These are phyloP conservation scores for Gambusia holbrooki DNA, from an alignment of 2,113 vertebrate genomes.

Conservation along the genomic window DNA sequence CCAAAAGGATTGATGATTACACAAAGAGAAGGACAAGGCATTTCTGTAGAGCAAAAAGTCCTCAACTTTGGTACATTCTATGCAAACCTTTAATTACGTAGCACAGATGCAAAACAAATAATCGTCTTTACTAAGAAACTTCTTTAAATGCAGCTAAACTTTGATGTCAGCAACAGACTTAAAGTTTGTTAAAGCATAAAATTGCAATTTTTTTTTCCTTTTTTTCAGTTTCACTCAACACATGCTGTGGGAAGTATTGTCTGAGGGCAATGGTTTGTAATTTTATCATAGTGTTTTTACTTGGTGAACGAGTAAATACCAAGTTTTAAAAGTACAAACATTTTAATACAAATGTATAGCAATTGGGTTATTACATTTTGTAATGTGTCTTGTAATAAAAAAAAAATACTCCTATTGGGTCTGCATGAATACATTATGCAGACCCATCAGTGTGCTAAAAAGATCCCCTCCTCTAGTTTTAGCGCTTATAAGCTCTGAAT, in stretches of 20 bases:
- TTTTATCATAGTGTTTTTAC: background rate
- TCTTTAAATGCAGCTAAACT: background rate
- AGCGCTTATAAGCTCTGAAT: background rate
- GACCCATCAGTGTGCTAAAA: background rate
- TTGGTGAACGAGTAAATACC: background rate
- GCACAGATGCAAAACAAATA: background rate
- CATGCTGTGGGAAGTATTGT: background rate
- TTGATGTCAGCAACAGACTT: background rate
- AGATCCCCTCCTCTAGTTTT: background rate
- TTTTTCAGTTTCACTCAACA: background rate
- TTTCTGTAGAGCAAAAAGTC: background rate
- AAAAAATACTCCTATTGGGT: no score
- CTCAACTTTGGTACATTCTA: background rate
- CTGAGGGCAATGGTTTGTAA: background rate
- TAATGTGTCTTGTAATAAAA: no score
- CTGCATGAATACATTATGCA: background rate
- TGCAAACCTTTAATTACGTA: background rate
- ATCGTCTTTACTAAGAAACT: background rate
- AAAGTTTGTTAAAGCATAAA: background rate
- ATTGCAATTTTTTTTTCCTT: no score
- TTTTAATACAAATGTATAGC: no score
- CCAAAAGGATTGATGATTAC: conserved; percentile 23
- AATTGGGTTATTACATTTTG: no score
- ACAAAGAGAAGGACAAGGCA: background rate
- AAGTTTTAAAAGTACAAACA: no score